Evolutionary conservation across 2,888 invertebrate genomes (phyloP).

Genomic region (Argyra leucocephala): DNA sequence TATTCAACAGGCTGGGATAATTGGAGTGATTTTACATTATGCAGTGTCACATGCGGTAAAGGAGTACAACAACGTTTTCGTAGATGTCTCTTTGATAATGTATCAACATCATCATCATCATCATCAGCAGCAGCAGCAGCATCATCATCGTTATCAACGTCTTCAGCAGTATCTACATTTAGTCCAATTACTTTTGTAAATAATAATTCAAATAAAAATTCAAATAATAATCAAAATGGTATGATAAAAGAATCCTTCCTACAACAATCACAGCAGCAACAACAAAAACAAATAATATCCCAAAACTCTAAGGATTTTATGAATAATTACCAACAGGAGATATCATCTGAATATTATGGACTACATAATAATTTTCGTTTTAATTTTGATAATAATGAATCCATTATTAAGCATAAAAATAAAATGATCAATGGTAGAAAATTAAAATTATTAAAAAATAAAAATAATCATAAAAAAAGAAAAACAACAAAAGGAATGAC

Average conservation of each 20-base stretch:
- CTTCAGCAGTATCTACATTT: constrained; percentile 14
- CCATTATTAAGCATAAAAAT: constrained; percentile 10
- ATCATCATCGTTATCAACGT: constrained; percentile 21
- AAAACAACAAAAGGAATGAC: constrained; percentile 27
- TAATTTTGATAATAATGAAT: constrained; percentile 1
- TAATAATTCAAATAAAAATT: constrained; percentile 21
- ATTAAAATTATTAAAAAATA: constrained; percentile 27
- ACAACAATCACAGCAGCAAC: constrained; percentile 24
- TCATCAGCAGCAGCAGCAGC: constrained; percentile 21
- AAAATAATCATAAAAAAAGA: constrained; percentile 32
- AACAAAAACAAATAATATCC: constrained; percentile 15
- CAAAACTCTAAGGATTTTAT: constrained; percentile 10
- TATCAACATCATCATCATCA: constrained; percentile 18
- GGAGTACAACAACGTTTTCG: constrained; percentile 44
- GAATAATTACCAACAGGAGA: background rate
- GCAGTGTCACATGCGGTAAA: constrained; percentile 43
- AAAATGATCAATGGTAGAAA: constrained; percentile 25
- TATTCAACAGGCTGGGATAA: constrained; percentile 39
- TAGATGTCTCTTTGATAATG: constrained; percentile 41
- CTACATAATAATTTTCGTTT: background rate
- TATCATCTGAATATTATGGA: background rate
- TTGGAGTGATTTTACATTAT: constrained; percentile 43
- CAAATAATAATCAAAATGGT: constrained; percentile 18
- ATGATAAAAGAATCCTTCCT: constrained; percentile 21
- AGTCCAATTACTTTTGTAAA: constrained; percentile 27